Evolutionary conservation across 2,797 vertebrate genomes (phyloP), one percentile per base, ranked within the genome.

Genomic region (Chloroceryle inda): DNA sequence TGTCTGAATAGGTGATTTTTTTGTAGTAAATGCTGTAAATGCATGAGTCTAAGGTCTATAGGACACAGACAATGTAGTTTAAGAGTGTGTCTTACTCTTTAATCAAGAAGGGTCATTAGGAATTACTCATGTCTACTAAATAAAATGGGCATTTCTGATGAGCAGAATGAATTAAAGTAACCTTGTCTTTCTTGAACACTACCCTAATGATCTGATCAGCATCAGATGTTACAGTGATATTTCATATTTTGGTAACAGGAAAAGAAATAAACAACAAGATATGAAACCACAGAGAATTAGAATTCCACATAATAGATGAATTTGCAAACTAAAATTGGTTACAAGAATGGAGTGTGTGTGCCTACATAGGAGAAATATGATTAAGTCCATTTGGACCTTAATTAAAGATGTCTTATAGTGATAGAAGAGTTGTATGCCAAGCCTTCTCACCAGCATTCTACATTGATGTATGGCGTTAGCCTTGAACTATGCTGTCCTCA

Each of bases 401-500:
- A 53, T 27, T 50, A 50, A 31, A 31, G 19, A 31, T 29, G 29
- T 53, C 50, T 53, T 31, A 31, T 11, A 66, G 49, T 49, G 13
- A 85, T 6, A 1, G 2, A 68, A 50, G 26, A 76, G 7, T 53
- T 86, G 49, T 22, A 26, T 42, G 26, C 52, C 1, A 6, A 83
- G 23, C 35, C 64, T 91, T 95, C 49, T 79, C 35, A 91, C 15
- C 72, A 89, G 33, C 24, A 27, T 37, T 56, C 35, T 87, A 50
- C 53, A n/a, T 1, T 89, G 90, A 96, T 71, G 26, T 23, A 89
- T 50, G 44, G 69, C 47, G 29, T 64, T 75, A 88, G 81, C 94
- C 92, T 88, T 96, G 94, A 96, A 92, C 94, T 94, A 66, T 0
- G 0, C 18, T 87, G 49, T 85, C 77, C 67, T 72, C 53, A 68